Percentiles rank a stretch among this genome's conserved stretches.
phyloP scores from a whole-genome alignment of 2,888 invertebrate species.

The Mesochorus sp. region DNA sequence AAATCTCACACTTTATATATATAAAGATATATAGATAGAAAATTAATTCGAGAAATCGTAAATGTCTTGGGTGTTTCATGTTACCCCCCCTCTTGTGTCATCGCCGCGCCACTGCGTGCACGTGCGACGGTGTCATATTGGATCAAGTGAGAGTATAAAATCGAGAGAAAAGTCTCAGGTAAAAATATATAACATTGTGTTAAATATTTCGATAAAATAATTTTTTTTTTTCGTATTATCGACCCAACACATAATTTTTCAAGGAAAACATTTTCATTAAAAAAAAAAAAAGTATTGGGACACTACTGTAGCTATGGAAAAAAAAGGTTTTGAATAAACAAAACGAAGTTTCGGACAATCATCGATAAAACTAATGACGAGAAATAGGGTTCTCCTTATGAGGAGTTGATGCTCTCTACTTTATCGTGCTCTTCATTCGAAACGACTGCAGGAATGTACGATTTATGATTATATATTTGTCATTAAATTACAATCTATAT shows the following conservation, averaged over 20 bases:
- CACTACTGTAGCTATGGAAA: not conserved
- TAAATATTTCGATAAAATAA: not conserved
- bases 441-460: slow-evolving; percentile 38
- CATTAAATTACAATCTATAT: slow-evolving; percentile 22
- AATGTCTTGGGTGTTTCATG: slow-evolving; percentile 35
- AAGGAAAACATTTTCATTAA: too few relatives aligned
- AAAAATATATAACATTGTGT: too few relatives aligned
- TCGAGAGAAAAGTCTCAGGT: not conserved
- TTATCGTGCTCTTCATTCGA: slow-evolving; percentile 57
- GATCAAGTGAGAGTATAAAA: slow-evolving; percentile 28
- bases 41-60: slow-evolving; percentile 15
- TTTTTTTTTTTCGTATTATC: slow-evolving; percentile 22
- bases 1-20: slow-evolving; percentile 19
- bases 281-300: slow-evolving; percentile 5
- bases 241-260: not conserved
- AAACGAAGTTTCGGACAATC: slow-evolving; percentile 33
- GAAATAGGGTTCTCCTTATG: slow-evolving; percentile 35
- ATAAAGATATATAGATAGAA: slow-evolving; percentile 11
- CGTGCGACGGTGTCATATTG: slow-evolving; percentile 69
- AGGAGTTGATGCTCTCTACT: slow-evolving; percentile 53
- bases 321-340: slow-evolving; percentile 20
- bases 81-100: slow-evolving; percentile 72
- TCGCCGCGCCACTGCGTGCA: slow-evolving; percentile 79
- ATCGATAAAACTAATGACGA: slow-evolving; percentile 34
- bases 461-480: slow-evolving; percentile 29